Base-by-base conservation (phyloP, 1,140 invertebrate genomes). In the Babylonia areolata region DNA sequence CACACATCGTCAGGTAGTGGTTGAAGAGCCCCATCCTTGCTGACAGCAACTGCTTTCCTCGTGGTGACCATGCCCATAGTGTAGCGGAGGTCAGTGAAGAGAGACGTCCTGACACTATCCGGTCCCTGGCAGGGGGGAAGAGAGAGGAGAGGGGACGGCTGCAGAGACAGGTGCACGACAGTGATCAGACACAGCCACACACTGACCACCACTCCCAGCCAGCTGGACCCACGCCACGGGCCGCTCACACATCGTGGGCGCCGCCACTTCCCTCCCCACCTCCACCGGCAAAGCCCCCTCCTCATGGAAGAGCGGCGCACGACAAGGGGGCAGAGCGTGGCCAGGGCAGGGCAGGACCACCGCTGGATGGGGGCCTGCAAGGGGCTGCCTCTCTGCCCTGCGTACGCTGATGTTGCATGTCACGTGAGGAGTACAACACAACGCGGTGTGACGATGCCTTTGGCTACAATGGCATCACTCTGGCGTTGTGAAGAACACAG, bases 121-220 rank as follows among this genome's bases (percentile, higher is more conserved):
- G 17, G 39, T 23, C 39, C 37, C 35, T 40, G 37, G 37, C 75
- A 40, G 39, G 75, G 75, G 5, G 23, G 39, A 3, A 1, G 75
- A 31, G 35, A 28, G 75, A 80, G 42, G 42, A 80, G 78, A 9
- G 40, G 40, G 78, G 40, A n/a, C n/a, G 78, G 78, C 12, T 80
- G 78, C 6, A 80, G 78, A n/a, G 78, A 80, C 15, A 64, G 78
- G 40, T 80, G 78, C 17, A 54, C 78, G 42, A 80, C 35, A 20
- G 78, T 80, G 42, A 80, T 3, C 42, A 80, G 78, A 80, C 78
- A 80, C 42, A 80, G 6, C 78, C 78, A 80, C 9, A 33, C 78
- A 12, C 42, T 80, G 42, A 80, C 28, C 42, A 31, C 78, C 40
- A 80, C 28, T 31, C 78, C 78, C 46, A 80, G 28, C 78, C 40